Evolutionary conservation across 2,797 vertebrate species (phyloP).

Genomic region (Scyliorhinus canicula): DNA sequence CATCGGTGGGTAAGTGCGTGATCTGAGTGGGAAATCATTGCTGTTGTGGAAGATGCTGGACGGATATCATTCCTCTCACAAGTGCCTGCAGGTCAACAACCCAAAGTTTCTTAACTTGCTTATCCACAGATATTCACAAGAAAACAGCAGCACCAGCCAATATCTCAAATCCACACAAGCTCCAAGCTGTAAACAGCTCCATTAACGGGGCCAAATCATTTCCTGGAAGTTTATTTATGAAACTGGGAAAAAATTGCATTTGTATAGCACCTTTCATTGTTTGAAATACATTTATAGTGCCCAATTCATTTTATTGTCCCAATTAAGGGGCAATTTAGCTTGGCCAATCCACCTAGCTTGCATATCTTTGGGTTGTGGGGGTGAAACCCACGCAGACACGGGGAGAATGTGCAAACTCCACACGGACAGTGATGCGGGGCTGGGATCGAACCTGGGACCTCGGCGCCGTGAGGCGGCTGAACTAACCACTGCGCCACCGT

Average conservation of each 20-base stretch:
- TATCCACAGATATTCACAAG: not conserved
- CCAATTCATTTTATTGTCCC: no score
- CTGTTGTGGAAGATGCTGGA: not conserved
- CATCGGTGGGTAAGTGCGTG: not conserved
- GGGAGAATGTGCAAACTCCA: no score
- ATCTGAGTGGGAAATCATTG: not conserved
- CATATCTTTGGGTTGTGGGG: no score
- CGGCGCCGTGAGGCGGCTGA: no score
- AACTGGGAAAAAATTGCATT: not conserved
- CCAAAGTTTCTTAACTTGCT: not conserved
- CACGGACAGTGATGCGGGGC: no score
- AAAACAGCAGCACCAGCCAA: not conserved
- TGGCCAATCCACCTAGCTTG: no score
- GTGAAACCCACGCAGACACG: no score
- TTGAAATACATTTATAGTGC: no score
- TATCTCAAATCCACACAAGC: not conserved
- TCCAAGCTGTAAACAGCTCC: not conserved
- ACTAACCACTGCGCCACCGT: no score
- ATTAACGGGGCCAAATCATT: not conserved
- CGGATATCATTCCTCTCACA: not conserved
- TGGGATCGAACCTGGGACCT: no score
- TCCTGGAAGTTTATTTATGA: not conserved
- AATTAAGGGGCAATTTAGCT: no score
- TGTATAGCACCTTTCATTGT: not conserved
- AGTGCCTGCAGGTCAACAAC: not conserved